Base-by-base conservation (phyloP, 2,113 vertebrate species). In the Pteronura brasiliensis region DNA sequence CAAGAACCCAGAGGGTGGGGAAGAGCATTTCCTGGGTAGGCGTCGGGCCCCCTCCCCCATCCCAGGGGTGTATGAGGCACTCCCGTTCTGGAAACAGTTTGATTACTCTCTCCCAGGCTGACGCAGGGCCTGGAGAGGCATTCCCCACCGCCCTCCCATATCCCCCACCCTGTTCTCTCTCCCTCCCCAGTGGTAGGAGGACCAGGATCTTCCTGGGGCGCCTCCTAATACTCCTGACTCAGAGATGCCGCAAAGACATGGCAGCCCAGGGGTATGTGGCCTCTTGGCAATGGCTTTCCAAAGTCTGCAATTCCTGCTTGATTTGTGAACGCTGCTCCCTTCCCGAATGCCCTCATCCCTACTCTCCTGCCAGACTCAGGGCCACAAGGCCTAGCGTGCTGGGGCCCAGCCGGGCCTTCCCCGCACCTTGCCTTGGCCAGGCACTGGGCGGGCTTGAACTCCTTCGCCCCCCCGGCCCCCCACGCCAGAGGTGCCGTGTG, bases 61-160 rank as follows among this genome's bases (percentile, higher is more conserved):
- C 29, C 29, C 31, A 14, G 67, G 39, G 39, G 27, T 7, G 12
- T 4, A 29, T 2, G 49, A 72, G 65, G 49, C 11, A n/a, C 25
- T 65, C n/a, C 39, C 31, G 6, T 47, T 65, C 57, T 42, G 71
- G 44, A 76, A 52, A 23, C 25, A 65, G 81, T 57, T 17, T 69
- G 31, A 31, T 11, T 6, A 29, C 27, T 2, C 55, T 44, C 36
- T 15, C 36, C 21, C 13, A 18, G 17, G 55, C 25, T 7, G 27
- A 17, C 52, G 20, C 8, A 31, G 57, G 21, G 82, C 39, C 29
- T 29, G 29, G 39, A 67, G 39, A 67, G 39, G 57, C n/a, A 39
- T 15, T 18, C 55, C 10, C 10, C 34, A 7, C 9, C 13, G n/a
- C 2, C 31, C 0, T 4, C 23, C 15, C 18, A 0, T 13, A 2